Evolutionary conservation across 2,797 vertebrate species (phyloP).

Genomic region (Pangasius mekongensis): DNA sequence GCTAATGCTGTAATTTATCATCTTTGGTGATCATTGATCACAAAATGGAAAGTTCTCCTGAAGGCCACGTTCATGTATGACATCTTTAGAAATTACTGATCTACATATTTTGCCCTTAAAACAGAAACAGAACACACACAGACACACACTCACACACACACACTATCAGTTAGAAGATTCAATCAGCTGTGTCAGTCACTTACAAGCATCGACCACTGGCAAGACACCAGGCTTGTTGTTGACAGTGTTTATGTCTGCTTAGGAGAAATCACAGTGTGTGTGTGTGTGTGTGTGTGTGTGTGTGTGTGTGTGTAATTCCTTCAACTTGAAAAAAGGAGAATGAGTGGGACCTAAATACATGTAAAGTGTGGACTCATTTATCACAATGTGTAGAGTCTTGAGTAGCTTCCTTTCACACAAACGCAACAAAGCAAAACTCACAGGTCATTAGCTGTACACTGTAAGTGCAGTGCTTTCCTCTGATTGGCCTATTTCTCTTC

Average conservation of each 20-base stretch:
- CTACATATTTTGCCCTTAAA: not conserved
- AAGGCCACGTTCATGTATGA: not conserved
- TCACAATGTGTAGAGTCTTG: not conserved
- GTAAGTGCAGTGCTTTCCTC: constrained; percentile 3
- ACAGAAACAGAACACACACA: not conserved
- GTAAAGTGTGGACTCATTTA: constrained; percentile 39
- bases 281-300: constrained; percentile 1
- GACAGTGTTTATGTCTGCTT: constrained; percentile 28
- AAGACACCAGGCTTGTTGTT: constrained; percentile 18
- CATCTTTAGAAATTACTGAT: not conserved
- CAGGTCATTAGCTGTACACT: constrained; percentile 1
- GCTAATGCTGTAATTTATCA: not conserved
- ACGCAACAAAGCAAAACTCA: not conserved
- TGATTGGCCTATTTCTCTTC: constrained; percentile 31
- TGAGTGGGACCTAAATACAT: constrained; percentile 27
- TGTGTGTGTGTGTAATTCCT: constrained; percentile 9
- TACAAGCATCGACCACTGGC: constrained; percentile 40
- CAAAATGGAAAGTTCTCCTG: not conserved
- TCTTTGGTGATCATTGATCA: not conserved
- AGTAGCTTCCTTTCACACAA: not conserved
- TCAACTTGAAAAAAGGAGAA: not conserved
- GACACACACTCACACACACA: not conserved
- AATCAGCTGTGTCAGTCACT: constrained; percentile 45
- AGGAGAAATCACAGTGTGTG: constrained; percentile 5
- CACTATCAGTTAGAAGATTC: constrained; percentile 24